These are phyloP conservation scores for Heloderma charlesbogerti DNA, from an alignment of 2,113 vertebrate genomes.

Conservation along the genomic window DNA sequence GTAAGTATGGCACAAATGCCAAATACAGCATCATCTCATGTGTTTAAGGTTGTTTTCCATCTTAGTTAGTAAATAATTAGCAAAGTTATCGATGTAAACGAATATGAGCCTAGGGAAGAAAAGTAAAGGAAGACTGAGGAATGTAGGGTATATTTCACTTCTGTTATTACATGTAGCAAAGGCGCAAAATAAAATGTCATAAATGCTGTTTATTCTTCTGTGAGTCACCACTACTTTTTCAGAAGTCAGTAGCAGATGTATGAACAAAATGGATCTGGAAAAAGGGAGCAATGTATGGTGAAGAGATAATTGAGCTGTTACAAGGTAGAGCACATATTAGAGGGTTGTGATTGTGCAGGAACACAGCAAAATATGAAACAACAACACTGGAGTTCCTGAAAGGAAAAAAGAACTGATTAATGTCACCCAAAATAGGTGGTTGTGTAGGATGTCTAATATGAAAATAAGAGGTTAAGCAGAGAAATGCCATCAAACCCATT, in stretches of 20 bases:
- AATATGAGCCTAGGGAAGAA: not conserved
- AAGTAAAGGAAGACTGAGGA: rapidly evolving
- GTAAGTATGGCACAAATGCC: not conserved
- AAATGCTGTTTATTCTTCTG: not conserved
- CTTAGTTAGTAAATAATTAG: not conserved
- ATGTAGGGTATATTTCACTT: not conserved
- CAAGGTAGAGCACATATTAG: rapidly evolving
- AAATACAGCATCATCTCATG: not conserved
- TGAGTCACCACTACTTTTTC: not conserved
- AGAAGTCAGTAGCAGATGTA: not conserved
- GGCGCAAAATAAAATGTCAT: not conserved
- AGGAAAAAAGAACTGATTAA: not conserved
- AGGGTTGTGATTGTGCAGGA: not conserved
- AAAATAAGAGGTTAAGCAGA: conserved; percentile 38
- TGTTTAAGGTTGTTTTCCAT: not conserved
- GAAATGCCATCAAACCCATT: not conserved
- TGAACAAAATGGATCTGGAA: rapidly evolving
- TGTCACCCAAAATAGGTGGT: not conserved
- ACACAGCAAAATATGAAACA: not conserved
- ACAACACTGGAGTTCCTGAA: not conserved
- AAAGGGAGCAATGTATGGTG: not conserved
- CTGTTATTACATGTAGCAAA: not conserved
- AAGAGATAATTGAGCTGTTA: rapidly evolving
- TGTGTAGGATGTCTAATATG: conserved; percentile 2
- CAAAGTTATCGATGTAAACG: not conserved